phyloP scores from a whole-genome alignment of 2,888 invertebrate species.

The Diaprepes abbreviatus region DNA sequence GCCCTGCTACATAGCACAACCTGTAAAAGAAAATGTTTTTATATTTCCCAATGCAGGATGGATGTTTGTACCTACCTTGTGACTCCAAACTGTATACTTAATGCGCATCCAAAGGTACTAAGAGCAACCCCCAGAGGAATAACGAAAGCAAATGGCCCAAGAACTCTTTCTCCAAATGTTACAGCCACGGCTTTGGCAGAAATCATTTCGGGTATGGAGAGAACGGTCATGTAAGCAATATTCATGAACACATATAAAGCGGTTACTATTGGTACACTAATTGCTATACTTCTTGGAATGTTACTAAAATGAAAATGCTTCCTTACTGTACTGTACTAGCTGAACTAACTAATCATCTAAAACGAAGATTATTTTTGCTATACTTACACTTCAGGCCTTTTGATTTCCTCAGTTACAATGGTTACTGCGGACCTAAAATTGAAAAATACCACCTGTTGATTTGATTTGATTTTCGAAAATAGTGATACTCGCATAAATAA shows the following conservation, averaged over 20 bases:
- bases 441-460: no score
- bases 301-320: conserved; percentile 76
- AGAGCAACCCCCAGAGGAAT: conserved; percentile 84
- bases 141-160: conserved; percentile 76
- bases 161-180: conserved; percentile 76
- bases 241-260: conserved; percentile 87
- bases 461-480: no score
- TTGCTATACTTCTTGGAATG: conserved; percentile 83
- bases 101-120: conserved; percentile 84
- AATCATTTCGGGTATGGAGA: conserved; percentile 80
- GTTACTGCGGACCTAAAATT: conserved; percentile 76
- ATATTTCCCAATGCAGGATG: no score
- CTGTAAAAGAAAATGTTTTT: conserved; percentile 69
- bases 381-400: conserved; percentile 76
- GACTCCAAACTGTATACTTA: conserved; percentile 83
- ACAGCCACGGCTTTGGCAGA: conserved; percentile 85
- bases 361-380: no score
- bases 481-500: no score
- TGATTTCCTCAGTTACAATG: conserved; percentile 82
- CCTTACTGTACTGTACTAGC: no score
- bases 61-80: conserved; percentile 69
- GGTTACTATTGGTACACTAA: conserved; percentile 87
- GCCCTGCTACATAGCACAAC: conserved; percentile 86
- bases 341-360: no score
- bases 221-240: conserved; percentile 87